phyloP scores from a whole-genome alignment of 2,797 vertebrate species.

The Lophius americanus region DNA sequence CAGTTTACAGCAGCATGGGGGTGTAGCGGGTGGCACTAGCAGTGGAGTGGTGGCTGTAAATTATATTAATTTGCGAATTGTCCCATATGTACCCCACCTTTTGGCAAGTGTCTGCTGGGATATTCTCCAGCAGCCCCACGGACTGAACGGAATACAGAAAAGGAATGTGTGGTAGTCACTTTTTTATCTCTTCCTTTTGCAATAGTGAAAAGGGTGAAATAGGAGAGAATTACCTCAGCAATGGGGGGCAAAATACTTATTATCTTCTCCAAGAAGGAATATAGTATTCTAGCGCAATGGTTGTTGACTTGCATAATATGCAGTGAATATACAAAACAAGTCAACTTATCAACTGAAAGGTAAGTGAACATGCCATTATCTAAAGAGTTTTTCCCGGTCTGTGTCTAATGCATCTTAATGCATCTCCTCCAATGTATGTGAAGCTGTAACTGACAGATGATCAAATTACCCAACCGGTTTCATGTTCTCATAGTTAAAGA shows the following conservation, averaged over 20 bases:
- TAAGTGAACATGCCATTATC: neutral
- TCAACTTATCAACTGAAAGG: neutral
- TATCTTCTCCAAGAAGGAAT: neutral
- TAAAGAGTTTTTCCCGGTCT: neutral
- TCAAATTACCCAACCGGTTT: neutral
- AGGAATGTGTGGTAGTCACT: too few species aligned
- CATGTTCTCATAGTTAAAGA: neutral
- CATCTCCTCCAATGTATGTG: neutral
- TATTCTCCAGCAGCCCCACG: too few species aligned
- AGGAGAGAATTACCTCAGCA: neutral
- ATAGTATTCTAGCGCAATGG: conserved; percentile 5
- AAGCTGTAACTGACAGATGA: neutral
- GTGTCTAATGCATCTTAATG: neutral
- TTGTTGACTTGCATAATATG: neutral
- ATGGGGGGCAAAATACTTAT: neutral
- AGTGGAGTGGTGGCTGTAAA: too few species aligned
- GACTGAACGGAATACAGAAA: too few species aligned
- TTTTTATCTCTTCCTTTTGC: neutral
- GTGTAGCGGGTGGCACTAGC: too few species aligned
- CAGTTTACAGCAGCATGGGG: neutral
- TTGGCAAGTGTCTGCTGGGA: too few species aligned
- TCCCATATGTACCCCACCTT: too few species aligned
- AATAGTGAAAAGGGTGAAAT: neutral
- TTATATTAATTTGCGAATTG: too few species aligned
- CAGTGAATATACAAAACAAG: conserved; percentile 1